Base-by-base conservation (phyloP, 2,888 invertebrate species). In the Dryocosmus kuriphilus region DNA sequence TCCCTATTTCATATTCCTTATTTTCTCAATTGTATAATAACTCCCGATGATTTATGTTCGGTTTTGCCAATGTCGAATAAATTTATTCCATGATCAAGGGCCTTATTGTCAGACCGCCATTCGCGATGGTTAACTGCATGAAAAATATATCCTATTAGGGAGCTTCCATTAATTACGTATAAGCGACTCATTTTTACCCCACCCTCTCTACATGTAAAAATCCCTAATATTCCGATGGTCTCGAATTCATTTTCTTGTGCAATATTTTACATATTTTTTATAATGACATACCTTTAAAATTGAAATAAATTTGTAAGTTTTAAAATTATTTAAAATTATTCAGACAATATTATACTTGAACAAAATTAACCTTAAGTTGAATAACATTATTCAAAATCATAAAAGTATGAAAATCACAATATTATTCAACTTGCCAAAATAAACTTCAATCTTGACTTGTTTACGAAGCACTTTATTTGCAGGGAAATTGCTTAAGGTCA, bases 1-100 rank as follows among this genome's bases (percentile, higher is more conserved):
- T 51, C 51, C 71, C 27, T 71, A 27, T 71, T 71, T 71, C 51
- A 30, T 46, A 71, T 71, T 71, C 71, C 32, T 71, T 71, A 46
- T 71, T 71, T 71, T 71, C 51, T 71, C 51, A 71, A 71, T 71
- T 71, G 30, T 30, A 71, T 71, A 71, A 71, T 71, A 71, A 71
- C 71, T 71, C 71, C 30, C n/a, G 51, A 51, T 71, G 71, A 71
- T 71, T 71, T 71, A 71, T 51, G 51, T 30, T n/a, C 11, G 71
- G 71, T 51, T 71, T 71, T 71, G 46, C 30, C 51, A 71, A 51
- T 71, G 71, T 51, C 30, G 46, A 32, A 51, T 71, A 46, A 71
- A 71, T 71, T 71, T 71, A 71, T 71, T 51, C n/a, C 51, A 30
- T 51, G 71, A 71, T 71, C 24, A 71, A 71, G 71, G 46, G 71